Conservation (phyloP, 2,888 invertebrate species). For the Keiferia lycopersicella region DNA sequence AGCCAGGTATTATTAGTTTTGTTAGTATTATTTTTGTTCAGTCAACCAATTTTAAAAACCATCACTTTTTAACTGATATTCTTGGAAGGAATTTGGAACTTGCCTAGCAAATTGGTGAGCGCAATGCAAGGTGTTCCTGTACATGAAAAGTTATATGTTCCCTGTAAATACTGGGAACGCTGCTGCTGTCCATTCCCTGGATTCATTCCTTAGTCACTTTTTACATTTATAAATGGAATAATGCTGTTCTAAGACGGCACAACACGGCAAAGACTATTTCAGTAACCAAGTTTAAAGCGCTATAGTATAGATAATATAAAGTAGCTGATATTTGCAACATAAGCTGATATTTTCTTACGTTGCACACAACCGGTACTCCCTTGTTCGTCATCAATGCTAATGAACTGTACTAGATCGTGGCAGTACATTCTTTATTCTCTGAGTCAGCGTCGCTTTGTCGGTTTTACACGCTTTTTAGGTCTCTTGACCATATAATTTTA, state of each 20-base stretch:
- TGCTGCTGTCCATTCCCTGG: too few relatives aligned
- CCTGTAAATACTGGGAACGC: too few relatives aligned
- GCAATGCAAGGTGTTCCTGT: too few relatives aligned
- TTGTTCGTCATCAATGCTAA: slow-evolving; percentile 20
- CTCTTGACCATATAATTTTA: not conserved
- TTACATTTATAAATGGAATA: too few relatives aligned
- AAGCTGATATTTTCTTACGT: not conserved
- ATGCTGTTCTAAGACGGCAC: too few relatives aligned
- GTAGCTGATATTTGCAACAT: not conserved
- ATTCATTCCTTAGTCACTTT: too few relatives aligned
- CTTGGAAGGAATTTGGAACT: too few relatives aligned
- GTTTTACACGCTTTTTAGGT: slow-evolving; percentile 1
- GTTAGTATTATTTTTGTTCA: not conserved
- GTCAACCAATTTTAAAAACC: not conserved
- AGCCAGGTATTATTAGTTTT: not conserved
- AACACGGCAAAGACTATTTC: too few relatives aligned
- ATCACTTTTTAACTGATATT: too few relatives aligned
- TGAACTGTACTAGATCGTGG: slow-evolving; percentile 21
- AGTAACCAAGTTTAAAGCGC: too few relatives aligned
- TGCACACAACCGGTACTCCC: not conserved
- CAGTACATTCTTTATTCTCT: not conserved
- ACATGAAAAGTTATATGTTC: too few relatives aligned
- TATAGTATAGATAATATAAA: not conserved
- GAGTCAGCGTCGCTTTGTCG: slow-evolving; percentile 18
- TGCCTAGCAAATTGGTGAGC: too few relatives aligned